Base-by-base conservation (phyloP, 2,888 invertebrate genomes). In the Heteromurus nitidus region DNA sequence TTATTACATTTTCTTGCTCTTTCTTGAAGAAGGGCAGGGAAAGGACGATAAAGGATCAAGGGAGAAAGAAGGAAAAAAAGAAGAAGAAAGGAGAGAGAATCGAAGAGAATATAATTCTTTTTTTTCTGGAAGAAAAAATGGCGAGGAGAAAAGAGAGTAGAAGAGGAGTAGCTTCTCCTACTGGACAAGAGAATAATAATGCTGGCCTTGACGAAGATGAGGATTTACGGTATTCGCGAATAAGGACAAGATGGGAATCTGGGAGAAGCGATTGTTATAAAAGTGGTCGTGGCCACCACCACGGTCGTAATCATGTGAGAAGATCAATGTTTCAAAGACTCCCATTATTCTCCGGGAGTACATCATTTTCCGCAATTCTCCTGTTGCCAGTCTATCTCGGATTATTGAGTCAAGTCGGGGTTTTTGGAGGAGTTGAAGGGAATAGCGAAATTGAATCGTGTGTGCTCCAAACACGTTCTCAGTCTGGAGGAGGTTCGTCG, bases 391-490 rank as follows among this genome's bases (percentile, higher is more conserved):
- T 77, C 68, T 77, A 77, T 60, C 77, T 77, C 62, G 77, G 69
- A 64, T 72, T 73, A 67, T 60, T 80, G 70, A 72, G 80, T 60
- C 79, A 65, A 55, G 36, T 79, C 26, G 79, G 62, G 24, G 44
- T 65, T 42, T 80, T 75, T 67, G 67, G 62, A 26, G 77, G 77
- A 22, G 77, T 70, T 18, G 65, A 83, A 42, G 82, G 82, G 20
- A 83, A 74, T 47, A 82, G 77, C 65, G 85, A 85, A 60, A 82
- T 85, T 68, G 85, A 85, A 76, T 80, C 82, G 30, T 85, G 85
- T 74, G 76, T 82, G 13, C 50, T 81, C 50, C 67, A 83, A 82
- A 70, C 83, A 55, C 84, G 79, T 73, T 74, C 76, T 36, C 47
- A 67, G 9, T 24, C 70, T 47, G 64, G 64, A 44, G 67, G 67